Percentiles rank a stretch among this genome's conserved stretches.
These are phyloP conservation scores for Drosophila paulistorum DNA, from an alignment of 1,140 invertebrate genomes.

Conservation along the genomic window DNA sequence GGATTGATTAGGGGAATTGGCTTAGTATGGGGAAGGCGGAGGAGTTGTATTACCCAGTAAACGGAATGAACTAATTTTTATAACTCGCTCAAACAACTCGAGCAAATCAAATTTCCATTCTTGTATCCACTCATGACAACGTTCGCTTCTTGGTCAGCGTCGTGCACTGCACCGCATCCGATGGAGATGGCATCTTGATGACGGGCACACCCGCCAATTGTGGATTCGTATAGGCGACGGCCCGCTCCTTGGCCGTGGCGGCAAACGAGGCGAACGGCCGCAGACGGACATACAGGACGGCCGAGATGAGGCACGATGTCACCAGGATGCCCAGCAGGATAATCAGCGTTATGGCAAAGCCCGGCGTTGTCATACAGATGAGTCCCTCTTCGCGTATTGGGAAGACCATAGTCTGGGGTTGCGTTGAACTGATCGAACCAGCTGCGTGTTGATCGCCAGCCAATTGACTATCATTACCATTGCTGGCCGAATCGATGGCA, in stretches of 20 bases:
- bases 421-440: slow-evolving; percentile 83
- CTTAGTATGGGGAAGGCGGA: too few species aligned
- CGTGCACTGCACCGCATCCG: slow-evolving; percentile 57
- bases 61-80: slow-evolving; percentile 59
- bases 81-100: slow-evolving; percentile 11
- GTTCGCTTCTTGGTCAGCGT: slow-evolving; percentile 74
- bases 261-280: slow-evolving; percentile 86
- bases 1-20: neutral
- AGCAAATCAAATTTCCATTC: neutral
- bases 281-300: slow-evolving; percentile 91
- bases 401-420: slow-evolving; percentile 88
- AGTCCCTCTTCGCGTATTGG: slow-evolving; percentile 87
- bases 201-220: slow-evolving; percentile 68
- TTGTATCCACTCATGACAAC: slow-evolving; percentile 62
- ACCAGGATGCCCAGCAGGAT: slow-evolving; percentile 91
- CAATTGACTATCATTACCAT: slow-evolving; percentile 41
- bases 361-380: slow-evolving; percentile 96
- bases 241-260: slow-evolving; percentile 84
- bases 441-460: slow-evolving; percentile 45
- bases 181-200: slow-evolving; percentile 67
- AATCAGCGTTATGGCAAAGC: slow-evolving; percentile 92
- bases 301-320: slow-evolving; percentile 92
- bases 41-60: slow-evolving; percentile 51
- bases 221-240: slow-evolving; percentile 82
- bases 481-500: slow-evolving; percentile 86